Evolutionary conservation across 2,888 invertebrate species (phyloP), one percentile per base, ranked within the genome.

Genomic region (Lepidochrysops patricia): DNA sequence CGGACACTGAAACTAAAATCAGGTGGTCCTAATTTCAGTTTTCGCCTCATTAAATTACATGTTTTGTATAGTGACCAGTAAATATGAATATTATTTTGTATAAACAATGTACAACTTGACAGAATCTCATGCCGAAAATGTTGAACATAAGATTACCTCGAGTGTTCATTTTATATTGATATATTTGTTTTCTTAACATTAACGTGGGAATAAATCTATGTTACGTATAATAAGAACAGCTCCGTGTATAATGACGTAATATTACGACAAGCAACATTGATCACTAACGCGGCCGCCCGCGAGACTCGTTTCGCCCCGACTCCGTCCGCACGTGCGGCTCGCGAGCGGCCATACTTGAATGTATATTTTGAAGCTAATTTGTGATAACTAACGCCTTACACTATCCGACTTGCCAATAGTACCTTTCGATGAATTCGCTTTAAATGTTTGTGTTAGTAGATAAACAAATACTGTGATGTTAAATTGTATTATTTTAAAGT

Each of bases 211-310:
- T 84, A 77, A 77, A 84, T 84, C 84, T 85, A 84, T 81, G 61
- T 86, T 87, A 88, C 87, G 88, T 88, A 87, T 87, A 74, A 77
- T 73, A 78, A 66, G 79, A 86, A 86, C 80, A 84, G 84, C 83
- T 83, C 84, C 76, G 84, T 87, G 84, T 81, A 74, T 73, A 71
- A 68, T 71, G 65, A 65, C 68, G 70, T 72, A 68, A 66, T 70
- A 68, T 68, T 79, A 76, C 74, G 79, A 79, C 75, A 88, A 88
- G 88, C 87, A 72, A 88, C 88, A 87, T 83, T 78, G 85, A 87
- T 78, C 64, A 72, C 81, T 84, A 84, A 82, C 76, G 80, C 54
- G 29, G 32, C 54, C 9, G 15, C 54, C 32, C 54, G 5, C 54
- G 32, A 15, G 54, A 32, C 32, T 19, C 15, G 54, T 54, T 43